Evolutionary conservation across 2,113 vertebrate genomes (phyloP).

Genomic region (Dascyllus trimaculatus): DNA sequence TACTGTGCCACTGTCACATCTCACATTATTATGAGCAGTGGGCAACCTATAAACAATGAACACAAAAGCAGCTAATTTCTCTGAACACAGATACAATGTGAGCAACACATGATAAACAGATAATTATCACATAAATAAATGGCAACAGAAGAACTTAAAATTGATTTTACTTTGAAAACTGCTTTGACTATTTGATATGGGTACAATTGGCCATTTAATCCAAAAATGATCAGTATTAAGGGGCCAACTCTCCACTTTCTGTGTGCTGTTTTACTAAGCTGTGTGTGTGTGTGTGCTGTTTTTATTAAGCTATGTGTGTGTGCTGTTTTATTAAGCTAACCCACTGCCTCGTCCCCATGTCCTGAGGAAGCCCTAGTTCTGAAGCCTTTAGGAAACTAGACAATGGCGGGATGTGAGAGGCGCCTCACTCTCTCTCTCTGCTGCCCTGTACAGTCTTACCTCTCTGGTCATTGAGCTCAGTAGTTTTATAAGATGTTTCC

Average conservation of each 20-base stretch:
- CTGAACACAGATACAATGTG: too few relatives aligned
- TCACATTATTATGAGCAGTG: too few relatives aligned
- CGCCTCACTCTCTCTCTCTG: slow-evolving; percentile 38
- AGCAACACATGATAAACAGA: too few relatives aligned
- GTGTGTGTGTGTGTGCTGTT: slow-evolving; percentile 7
- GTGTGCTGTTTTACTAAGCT: not conserved
- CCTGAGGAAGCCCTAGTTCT: slow-evolving; percentile 70
- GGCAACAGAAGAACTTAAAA: too few relatives aligned
- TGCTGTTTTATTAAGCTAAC: slow-evolving; percentile 34
- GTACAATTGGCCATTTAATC: not conserved
- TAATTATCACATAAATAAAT: too few relatives aligned
- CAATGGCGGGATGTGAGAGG: slow-evolving; percentile 83
- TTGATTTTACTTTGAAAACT: too few relatives aligned
- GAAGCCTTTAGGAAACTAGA: slow-evolving; percentile 77
- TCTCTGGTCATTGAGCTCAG: slow-evolving; percentile 11
- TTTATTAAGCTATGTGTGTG: slow-evolving; percentile 26
- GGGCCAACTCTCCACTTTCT: too few relatives aligned
- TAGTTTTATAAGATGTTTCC: slow-evolving; percentile 21
- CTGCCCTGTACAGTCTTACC: slow-evolving; percentile 11
- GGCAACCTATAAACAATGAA: too few relatives aligned
- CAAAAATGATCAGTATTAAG: not conserved
- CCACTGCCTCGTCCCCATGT: slow-evolving; percentile 40
- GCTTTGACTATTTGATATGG: not conserved
- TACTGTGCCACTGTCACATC: too few relatives aligned
- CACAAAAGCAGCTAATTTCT: too few relatives aligned